These are phyloP conservation scores for Bradypodion pumilum DNA, from an alignment of 2,797 vertebrate genomes.

Conservation along the genomic window DNA sequence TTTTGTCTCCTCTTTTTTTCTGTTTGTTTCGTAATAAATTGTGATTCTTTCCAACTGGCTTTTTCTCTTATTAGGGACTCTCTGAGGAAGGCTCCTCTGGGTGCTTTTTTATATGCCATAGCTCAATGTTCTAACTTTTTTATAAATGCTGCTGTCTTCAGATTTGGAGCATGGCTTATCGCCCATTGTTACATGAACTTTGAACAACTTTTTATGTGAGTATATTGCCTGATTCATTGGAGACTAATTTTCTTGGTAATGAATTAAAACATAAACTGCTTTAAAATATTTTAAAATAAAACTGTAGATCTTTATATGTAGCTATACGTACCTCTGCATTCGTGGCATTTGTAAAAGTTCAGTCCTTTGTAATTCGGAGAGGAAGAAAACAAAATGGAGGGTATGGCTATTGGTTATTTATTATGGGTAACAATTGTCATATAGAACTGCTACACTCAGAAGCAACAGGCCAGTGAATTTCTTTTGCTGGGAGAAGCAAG, in stretches of 20 bases:
- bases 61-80: conserved; percentile 63
- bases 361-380: neutral
- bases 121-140: conserved; percentile 64
- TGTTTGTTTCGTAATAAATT: neutral
- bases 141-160: conserved; percentile 72
- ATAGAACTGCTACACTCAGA: neutral
- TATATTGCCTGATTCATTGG: conserved; percentile 5
- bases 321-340: neutral
- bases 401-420: neutral
- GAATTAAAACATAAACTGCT: conserved; percentile 9
- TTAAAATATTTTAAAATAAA: neutral
- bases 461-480: neutral
- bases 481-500: too few species aligned
- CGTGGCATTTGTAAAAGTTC: neutral
- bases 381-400: neutral
- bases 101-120: conserved; percentile 68
- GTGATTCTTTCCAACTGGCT: neutral
- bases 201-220: conserved; percentile 80
- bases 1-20: neutral
- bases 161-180: conserved; percentile 79
- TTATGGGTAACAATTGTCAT: neutral
- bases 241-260: accelerated
- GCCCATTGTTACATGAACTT: conserved; percentile 72
- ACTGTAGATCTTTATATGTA: neutral
- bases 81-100: conserved; percentile 67